Evolutionary conservation across 1,140 invertebrate species (phyloP), one percentile per base, ranked within the genome.

Genomic region (Aradophagus sp.): DNA sequence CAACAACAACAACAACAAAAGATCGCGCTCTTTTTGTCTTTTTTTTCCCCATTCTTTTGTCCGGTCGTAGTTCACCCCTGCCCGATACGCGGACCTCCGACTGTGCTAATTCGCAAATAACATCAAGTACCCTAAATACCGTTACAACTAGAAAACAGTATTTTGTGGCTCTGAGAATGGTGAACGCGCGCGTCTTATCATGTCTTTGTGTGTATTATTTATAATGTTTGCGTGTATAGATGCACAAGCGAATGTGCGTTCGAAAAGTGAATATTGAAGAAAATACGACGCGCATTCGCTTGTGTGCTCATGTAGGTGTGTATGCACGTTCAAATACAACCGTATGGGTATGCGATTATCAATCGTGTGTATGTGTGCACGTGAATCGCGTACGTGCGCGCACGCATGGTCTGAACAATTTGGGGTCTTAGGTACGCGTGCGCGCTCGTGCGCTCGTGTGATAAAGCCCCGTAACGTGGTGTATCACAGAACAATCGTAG

Each of bases 401-500:
- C 11, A 29, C 31, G 56, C 48, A 26, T 42, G 16, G n/a, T n/a
- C 19, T 23, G 26, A 58, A 58, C 61, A 56, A 55, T 34, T 41
- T n/a, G n/a, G 27, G 34, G 34, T 15, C 32, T 27, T 38, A 19
- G 32, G 17, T 10, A 42, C 45, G 44, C 44, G 17, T 13, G 16
- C 15, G 47, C 77, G 73, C 76, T 45, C 75, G 76, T 45, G 68
- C 73, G 74, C 67, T 52, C 69, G 74, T 80, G 83, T 85, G 84
- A 85, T 84, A 84, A 85, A 85, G 83, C 83, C 83, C 80, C 83
- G 80, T 83, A 85, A 84, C 76, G 77, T 85, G 84, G 80, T 84
- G 82, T 85, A 85, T 85, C 84, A 85, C 84, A 85, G 84, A 84
- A 85, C 82, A 85, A 84, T 85, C 78, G 80, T 84, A 83, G 74